A percentile compares a stretch with the other conserved stretches of the same genome.
Conservation (phyloP, 2,888 invertebrate species). For the Heliothis peltigera region DNA sequence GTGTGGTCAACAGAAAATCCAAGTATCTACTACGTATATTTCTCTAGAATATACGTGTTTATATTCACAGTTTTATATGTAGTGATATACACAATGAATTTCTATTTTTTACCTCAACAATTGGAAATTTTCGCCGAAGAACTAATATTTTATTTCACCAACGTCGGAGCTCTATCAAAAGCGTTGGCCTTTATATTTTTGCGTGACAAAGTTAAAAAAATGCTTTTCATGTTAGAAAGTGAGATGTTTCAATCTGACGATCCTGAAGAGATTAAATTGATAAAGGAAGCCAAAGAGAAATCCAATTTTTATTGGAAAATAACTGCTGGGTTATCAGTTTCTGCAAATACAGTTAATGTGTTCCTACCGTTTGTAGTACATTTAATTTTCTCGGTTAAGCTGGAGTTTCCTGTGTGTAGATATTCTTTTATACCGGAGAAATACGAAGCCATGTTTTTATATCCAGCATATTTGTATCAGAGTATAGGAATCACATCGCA, state of each 20-base stretch:
- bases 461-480: slow-evolving; percentile 77
- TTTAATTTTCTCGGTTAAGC: slow-evolving; percentile 61
- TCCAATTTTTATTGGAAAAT: slow-evolving; percentile 72
- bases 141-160: slow-evolving; percentile 76
- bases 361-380: slow-evolving; percentile 68
- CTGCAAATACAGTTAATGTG: slow-evolving; percentile 67
- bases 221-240: slow-evolving; percentile 73
- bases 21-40: slow-evolving; percentile 63
- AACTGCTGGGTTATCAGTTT: slow-evolving; percentile 66
- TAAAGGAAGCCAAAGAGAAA: slow-evolving; percentile 70
- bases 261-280: slow-evolving; percentile 63
- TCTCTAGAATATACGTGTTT: slow-evolving; percentile 63
- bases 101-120: slow-evolving; percentile 70
- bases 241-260: slow-evolving; percentile 72
- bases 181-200: slow-evolving; percentile 69
- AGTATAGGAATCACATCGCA: slow-evolving; percentile 70
- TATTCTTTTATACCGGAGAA: slow-evolving; percentile 74
- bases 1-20: slow-evolving; percentile 66
- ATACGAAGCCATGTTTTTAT: slow-evolving; percentile 65
- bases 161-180: slow-evolving; percentile 70
- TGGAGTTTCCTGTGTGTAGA: slow-evolving; percentile 72
- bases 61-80: slow-evolving; percentile 66
- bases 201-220: slow-evolving; percentile 65
- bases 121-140: slow-evolving; percentile 75
- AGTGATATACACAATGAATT: slow-evolving; percentile 69